Evolutionary conservation across 2,113 vertebrate genomes (phyloP), one percentile per base, ranked within the genome.

Genomic region (Rhizomys pruinosus): DNA sequence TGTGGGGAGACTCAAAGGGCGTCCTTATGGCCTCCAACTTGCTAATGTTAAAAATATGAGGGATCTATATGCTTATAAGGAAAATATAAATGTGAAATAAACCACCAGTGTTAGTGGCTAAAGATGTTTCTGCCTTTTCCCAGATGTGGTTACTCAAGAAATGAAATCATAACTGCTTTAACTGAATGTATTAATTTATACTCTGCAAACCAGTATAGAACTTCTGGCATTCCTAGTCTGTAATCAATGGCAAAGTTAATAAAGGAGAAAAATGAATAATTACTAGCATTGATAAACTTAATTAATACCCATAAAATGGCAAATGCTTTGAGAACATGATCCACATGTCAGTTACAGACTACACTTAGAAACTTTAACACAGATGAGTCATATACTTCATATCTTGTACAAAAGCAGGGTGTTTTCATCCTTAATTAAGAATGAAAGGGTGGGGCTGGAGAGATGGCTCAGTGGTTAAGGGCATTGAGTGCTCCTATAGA

Each of bases 281-380:
- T 91, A 29, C 87, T 91, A 88, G 17, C 39, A 89, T 63, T n/a
- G 82, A 37, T 37, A 29, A 37, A 19, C 44, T 97, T 96, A 95
- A 85, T 90, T 96, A 97, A 88, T 89, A 29, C 11, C 87, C 86
- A 73, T 74, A 47, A 73, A 90, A 95, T 90, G 37, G 64, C 23
- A 89, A 44, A 81, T 82, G 71, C 93, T 96, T 97, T 64, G 77
- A 85, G 76, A 34, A 76, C 72, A 89, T 84, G 22, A 96, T 96
- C 2, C 39, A 80, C 47, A 73, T 92, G 90, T 90, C 63, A 96
- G 57, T 86, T 90, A 92, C 79, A 79, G 94, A 95, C 25, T 89
- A 72, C 94, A 90, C 1, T 84, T 94, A 84, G 77, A 95, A 93
- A 78, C 44, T 93, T 94, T 96, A 96, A 78, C 80, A 97, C 96